Conservation (phyloP, 2,888 invertebrate species). For the Chirona hameri region DNA sequence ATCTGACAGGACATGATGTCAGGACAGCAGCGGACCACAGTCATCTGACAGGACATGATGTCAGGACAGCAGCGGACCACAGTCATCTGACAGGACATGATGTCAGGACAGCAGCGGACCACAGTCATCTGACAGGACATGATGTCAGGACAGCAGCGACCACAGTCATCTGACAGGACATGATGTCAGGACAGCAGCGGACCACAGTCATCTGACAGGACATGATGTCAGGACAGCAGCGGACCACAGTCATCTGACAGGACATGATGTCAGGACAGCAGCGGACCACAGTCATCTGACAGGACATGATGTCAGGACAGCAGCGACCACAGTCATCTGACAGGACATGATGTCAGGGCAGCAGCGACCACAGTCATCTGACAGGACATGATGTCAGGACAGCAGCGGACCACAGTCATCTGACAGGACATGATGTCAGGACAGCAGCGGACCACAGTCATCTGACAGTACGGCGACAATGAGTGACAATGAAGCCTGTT, state of each 20-base stretch:
- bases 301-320: background rate
- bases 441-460: too few species aligned
- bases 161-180: background rate
- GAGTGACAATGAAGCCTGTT: too few species aligned
- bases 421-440: background rate
- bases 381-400: background rate
- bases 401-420: too few species aligned
- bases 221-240: background rate
- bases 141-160: background rate
- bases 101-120: background rate
- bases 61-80: background rate
- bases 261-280: background rate
- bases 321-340: too few species aligned
- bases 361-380: constrained; percentile 44
- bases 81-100: background rate
- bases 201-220: background rate
- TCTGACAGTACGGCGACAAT: too few species aligned
- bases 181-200: background rate
- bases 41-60: background rate
- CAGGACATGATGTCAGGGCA: too few species aligned
- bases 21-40: background rate
- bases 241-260: too few species aligned
- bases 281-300: too few species aligned
- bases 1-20: background rate
- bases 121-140: background rate